phyloP scores from a whole-genome alignment of 2,888 invertebrate genomes.

The Plemyria rubiginata region DNA sequence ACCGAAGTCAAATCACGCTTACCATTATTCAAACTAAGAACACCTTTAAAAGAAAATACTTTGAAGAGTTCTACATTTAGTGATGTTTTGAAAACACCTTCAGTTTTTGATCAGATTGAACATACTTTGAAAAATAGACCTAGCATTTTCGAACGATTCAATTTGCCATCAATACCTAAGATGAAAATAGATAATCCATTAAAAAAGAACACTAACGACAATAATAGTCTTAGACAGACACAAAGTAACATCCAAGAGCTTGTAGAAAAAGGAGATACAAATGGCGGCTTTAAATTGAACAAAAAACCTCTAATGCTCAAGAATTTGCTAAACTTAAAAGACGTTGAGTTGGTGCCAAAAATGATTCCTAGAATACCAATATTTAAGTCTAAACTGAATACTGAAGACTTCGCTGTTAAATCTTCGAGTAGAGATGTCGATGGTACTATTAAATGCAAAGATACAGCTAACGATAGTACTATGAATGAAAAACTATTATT shows the following conservation, averaged over 20 bases:
- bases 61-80: neutral
- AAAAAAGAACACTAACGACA: constrained; percentile 10
- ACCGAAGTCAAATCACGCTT: constrained; percentile 2
- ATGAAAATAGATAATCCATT: constrained; percentile 32
- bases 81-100: constrained; percentile 5
- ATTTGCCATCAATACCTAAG: constrained; percentile 41
- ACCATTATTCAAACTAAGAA: constrained; percentile 9
- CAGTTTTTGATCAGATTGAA: constrained; percentile 13
- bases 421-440: constrained; percentile 14
- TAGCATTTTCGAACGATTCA: constrained; percentile 16
- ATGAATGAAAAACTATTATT: constrained; percentile 21
- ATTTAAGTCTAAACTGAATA: constrained; percentile 20
- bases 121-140: constrained; percentile 16
- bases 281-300: constrained; percentile 10
- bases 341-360: constrained; percentile 51
- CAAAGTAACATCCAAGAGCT: constrained; percentile 39
- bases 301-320: constrained; percentile 46
- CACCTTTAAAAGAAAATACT: constrained; percentile 24
- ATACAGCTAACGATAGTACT: constrained; percentile 22
- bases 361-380: constrained; percentile 20
- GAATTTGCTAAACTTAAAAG: constrained; percentile 59
- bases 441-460: constrained; percentile 9
- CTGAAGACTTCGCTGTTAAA: constrained; percentile 10
- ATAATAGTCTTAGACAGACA: constrained; percentile 38
- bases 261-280: constrained; percentile 15